A percentile compares a stretch with the other conserved stretches of the same genome.
Evolutionary conservation across 2,113 vertebrate species (phyloP).

Genomic region (Aythya baeri): DNA sequence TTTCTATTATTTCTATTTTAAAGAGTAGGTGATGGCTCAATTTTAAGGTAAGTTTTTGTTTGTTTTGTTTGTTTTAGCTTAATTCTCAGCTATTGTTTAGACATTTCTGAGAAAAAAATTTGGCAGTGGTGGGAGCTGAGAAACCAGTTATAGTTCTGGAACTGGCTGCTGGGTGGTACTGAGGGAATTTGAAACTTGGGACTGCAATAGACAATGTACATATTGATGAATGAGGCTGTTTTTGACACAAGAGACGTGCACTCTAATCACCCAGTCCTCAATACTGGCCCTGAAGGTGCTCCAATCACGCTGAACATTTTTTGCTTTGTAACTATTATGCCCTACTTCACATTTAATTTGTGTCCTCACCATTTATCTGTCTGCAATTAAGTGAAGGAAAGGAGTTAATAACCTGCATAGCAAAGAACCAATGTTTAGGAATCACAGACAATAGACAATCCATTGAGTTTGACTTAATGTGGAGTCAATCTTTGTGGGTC

Average conservation of each 20-base stretch:
- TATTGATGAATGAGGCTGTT: background rate
- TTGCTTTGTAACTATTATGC: background rate
- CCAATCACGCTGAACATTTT: background rate
- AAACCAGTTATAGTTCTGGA: background rate
- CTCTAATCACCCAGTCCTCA: background rate
- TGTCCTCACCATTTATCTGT: background rate
- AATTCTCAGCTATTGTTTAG: background rate
- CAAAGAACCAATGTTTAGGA: background rate
- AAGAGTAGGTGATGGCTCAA: background rate
- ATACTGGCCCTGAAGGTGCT: background rate
- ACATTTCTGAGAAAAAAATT: background rate
- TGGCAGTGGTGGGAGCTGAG: background rate
- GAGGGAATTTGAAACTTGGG: background rate
- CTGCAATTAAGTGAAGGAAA: background rate
- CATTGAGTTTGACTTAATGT: background rate
- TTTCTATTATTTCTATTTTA: background rate
- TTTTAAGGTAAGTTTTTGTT: rapidly evolving
- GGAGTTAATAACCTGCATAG: background rate
- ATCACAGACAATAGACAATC: background rate
- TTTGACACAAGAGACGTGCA: background rate
- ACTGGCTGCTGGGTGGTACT: background rate
- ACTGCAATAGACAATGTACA: background rate
- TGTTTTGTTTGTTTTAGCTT: background rate
- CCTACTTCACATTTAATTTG: background rate
- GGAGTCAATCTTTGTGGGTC: background rate